phyloP scores from a whole-genome alignment of 2,113 vertebrate species.

The Gobius niger region DNA sequence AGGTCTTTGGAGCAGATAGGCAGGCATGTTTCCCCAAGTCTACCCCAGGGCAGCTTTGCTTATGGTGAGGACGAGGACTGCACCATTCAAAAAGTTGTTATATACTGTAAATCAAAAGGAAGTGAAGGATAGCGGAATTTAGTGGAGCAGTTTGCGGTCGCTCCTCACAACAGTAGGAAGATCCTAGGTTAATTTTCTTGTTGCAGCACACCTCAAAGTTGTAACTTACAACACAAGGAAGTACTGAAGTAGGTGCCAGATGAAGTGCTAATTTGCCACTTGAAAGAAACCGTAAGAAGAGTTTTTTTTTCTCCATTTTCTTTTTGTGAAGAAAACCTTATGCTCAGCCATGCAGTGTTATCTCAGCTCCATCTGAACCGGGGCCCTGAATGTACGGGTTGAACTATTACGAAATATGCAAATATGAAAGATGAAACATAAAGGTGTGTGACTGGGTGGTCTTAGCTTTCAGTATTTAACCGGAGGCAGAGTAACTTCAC shows the following conservation, averaged over 20 bases:
- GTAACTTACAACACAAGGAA: background rate
- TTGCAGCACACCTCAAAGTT: background rate
- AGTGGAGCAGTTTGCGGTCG: no score
- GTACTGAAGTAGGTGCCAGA: background rate
- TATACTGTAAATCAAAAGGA: no score
- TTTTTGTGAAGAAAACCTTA: background rate
- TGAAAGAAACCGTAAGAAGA: conserved; percentile 14
- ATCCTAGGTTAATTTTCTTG: no score
- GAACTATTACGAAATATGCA: conserved; percentile 5
- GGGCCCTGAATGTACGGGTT: conserved; percentile 16
- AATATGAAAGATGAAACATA: conserved; percentile 6
- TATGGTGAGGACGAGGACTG: no score
- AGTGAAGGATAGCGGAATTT: no score
- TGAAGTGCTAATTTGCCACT: background rate
- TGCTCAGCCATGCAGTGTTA: conserved; percentile 25
- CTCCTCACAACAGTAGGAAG: no score
- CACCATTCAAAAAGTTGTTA: no score
- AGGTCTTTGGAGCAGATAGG: no score
- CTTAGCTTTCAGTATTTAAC: background rate
- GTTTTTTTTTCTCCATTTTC: conserved; percentile 19
- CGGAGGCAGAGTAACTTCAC: no score
- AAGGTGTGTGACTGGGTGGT: background rate
- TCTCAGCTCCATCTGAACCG: conserved; percentile 35
- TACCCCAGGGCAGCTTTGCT: no score
- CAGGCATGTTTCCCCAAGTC: no score